Percentiles rank a stretch among this genome's conserved stretches.
These are phyloP conservation scores for Pseudorectes ferrugineus DNA, from an alignment of 2,113 vertebrate species.

Conservation along the genomic window DNA sequence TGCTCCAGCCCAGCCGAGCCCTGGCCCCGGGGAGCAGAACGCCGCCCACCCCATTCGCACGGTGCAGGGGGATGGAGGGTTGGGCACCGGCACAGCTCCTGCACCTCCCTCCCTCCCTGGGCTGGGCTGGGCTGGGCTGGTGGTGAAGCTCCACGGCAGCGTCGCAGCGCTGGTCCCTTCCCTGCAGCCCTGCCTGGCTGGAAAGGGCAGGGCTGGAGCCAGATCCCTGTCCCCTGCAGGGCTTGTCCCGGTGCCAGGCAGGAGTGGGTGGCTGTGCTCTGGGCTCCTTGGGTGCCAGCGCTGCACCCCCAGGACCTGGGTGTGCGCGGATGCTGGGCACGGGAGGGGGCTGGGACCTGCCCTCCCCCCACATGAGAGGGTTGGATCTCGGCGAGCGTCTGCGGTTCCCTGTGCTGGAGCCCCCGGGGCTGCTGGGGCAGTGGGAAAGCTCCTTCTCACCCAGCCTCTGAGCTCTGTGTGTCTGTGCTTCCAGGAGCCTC, in stretches of 20 bases:
- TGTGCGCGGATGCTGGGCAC: not conserved
- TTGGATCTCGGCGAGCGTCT: not conserved
- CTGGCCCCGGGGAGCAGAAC: conserved; percentile 23
- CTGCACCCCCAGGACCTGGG: not conserved
- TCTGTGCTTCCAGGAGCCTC: conserved; percentile 81
- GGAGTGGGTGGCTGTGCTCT: conserved; percentile 26
- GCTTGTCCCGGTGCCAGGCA: not conserved
- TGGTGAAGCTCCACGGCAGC: not conserved
- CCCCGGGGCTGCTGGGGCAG: not conserved
- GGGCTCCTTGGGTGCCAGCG: not conserved
- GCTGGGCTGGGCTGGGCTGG: not conserved
- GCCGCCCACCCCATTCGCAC: conserved; percentile 54
- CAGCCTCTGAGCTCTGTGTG: conserved; percentile 1
- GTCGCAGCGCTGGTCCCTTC: not conserved
- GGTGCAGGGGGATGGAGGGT: not conserved
- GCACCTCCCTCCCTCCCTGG: not conserved
- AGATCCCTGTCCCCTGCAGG: not conserved
- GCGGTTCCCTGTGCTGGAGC: not conserved
- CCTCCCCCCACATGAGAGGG: not conserved
- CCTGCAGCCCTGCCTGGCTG: not conserved
- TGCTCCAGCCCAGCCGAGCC: conserved; percentile 50
- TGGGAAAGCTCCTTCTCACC: not conserved
- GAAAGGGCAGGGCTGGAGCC: conserved; percentile 25
- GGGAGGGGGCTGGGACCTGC: not conserved
- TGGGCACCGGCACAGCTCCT: not conserved